phyloP scores from a whole-genome alignment of 2,888 invertebrate genomes.

The Coelinius sp. region DNA sequence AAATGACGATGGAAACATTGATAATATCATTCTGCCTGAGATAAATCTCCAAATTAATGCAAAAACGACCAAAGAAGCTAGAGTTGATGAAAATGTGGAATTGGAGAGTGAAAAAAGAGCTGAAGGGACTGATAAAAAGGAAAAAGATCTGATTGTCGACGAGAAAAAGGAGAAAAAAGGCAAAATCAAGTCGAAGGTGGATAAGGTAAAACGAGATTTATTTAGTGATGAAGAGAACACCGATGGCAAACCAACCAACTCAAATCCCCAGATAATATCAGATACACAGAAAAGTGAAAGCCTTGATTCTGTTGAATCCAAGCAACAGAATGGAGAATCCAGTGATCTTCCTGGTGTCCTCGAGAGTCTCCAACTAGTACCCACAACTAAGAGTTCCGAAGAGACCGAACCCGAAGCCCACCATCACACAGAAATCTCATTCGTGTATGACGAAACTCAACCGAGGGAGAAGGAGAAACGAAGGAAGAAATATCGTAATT shows the following conservation, averaged over 20 bases:
- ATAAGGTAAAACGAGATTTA: conserved; percentile 64
- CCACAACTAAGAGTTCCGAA: conserved; percentile 54
- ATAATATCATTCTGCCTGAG: background rate
- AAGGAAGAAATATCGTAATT: conserved; percentile 55
- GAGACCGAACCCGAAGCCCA: conserved; percentile 29
- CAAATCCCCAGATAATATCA: background rate
- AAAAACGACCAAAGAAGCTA: too few relatives aligned
- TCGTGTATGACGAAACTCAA: conserved; percentile 57
- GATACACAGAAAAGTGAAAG: background rate
- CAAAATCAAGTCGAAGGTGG: conserved; percentile 57
- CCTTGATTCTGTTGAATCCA: background rate
- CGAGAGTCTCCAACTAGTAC: conserved; percentile 62
- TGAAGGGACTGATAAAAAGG: too few relatives aligned
- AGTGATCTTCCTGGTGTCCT: conserved; percentile 56
- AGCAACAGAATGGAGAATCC: background rate
- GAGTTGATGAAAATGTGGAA: background rate
- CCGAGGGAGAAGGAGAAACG: conserved; percentile 53
- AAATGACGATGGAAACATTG: background rate
- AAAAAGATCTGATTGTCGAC: background rate
- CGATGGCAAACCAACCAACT: conserved; percentile 51
- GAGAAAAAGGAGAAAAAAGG: conserved; percentile 28
- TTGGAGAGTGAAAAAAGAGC: background rate
- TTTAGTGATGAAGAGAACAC: conserved; percentile 63
- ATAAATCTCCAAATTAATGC: background rate
- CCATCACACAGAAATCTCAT: conserved; percentile 43